Base-by-base conservation (phyloP, 1,140 invertebrate species). In the Steinernema feltiae region DNA sequence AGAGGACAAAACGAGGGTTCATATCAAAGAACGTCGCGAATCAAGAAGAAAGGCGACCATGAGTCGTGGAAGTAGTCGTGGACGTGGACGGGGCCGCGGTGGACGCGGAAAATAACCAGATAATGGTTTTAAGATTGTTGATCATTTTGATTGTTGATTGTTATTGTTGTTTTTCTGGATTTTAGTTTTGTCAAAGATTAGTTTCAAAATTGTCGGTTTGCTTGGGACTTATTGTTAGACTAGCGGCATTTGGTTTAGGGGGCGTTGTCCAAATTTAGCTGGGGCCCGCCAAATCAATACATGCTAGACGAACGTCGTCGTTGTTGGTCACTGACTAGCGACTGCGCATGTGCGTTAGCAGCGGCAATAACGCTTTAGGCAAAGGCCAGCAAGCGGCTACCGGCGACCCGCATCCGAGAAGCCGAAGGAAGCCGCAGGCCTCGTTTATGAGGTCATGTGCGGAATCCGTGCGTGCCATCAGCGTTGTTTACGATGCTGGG, bases 261-360 rank as follows among this genome's bases (percentile, higher is more conserved):
- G 53, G 53, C 53, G 53, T 63, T 63, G 53, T 63, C 53, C 53
- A 63, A 63, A 63, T 63, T 63, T 7, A 17, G 53, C 24, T 27
- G 24, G n/a, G 24, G 53, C 15, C 53, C 53, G 53, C 53, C 53
- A 21, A 27, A 63, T 63, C 41, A 46, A 46, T 46, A 46, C 41
- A n/a, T 63, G 53, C 53, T 63, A 63, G 53, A 63, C 53, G 53
- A 63, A 63, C 53, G 53, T 63, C 41, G 41, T n/a, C 41, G 53
- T 63, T 27, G 53, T 27, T 63, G 24, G 53, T 63, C 53, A 63
- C 12, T 63, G 53, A 27, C 53, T 63, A 63, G 53, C 24, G 53
- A 63, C 15, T 63, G 53, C 24, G 53, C 53, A 63, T 63, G 53
- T 63, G 53, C 53, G 53, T 27, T 15, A 27, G 53, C 53, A n/a